Evolutionary conservation across 92 coral and sea anemone genomes (phyloP).

Genomic region (Parazoanthus darwini): DNA sequence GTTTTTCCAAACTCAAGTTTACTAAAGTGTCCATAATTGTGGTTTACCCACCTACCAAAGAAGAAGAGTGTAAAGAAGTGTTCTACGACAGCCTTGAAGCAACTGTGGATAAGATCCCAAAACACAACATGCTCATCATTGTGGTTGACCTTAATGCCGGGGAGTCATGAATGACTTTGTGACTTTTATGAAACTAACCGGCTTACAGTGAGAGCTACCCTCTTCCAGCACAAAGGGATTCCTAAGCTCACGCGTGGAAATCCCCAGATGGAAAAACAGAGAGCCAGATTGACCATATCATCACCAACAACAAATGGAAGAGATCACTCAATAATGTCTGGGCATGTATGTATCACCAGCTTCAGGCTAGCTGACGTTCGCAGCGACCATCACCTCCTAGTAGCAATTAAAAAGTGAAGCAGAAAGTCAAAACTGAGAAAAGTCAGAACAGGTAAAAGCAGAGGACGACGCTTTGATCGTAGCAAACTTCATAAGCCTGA

Average conservation of each 20-base stretch:
- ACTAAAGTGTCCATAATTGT: too few species aligned
- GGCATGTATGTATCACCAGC: too few species aligned
- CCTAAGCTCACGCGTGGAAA: conserved; percentile 39
- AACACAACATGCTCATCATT: too few species aligned
- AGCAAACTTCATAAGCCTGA: conserved; percentile 15
- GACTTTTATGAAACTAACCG: conserved; percentile 22
- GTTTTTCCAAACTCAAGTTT: too few species aligned
- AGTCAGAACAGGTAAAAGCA: conserved; percentile 18
- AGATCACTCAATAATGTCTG: conserved; percentile 45
- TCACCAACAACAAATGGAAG: conserved; percentile 44
- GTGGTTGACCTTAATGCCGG: too few species aligned
- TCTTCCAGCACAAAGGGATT: conserved; percentile 43
- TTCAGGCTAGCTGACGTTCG: conserved; percentile 30
- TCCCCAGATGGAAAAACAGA: conserved; percentile 47
- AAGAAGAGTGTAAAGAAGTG: too few species aligned
- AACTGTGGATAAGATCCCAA: too few species aligned
- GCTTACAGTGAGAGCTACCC: conserved; percentile 34
- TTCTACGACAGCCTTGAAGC: too few species aligned
- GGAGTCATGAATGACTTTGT: too few species aligned
- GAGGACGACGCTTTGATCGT: conserved; percentile 20
- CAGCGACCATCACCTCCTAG: conserved; percentile 37
- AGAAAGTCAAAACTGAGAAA: conserved; percentile 15
- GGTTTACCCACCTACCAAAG: too few species aligned
- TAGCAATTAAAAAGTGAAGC: conserved; percentile 20
- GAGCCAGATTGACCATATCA: conserved; percentile 47